phyloP scores from a whole-genome alignment of 2,888 invertebrate species.

The Catotricha subobsoleta region DNA sequence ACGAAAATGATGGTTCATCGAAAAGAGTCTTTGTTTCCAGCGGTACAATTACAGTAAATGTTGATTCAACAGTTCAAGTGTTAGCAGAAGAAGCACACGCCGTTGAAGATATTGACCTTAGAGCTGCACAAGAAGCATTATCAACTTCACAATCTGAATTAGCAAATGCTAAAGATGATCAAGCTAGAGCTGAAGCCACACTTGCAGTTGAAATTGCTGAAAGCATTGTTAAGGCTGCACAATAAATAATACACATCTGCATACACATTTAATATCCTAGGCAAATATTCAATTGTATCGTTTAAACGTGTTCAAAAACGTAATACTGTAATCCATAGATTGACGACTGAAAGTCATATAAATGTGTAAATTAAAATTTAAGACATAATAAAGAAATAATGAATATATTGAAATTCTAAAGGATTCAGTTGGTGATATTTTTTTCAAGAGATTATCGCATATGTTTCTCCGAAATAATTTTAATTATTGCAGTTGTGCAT shows the following conservation, averaged over 20 bases:
- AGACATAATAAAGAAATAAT: too few species aligned
- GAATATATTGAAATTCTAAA: too few species aligned
- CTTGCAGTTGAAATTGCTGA: conserved; percentile 91
- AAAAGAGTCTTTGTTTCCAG: conserved; percentile 91
- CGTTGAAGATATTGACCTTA: conserved; percentile 60
- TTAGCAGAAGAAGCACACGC: conserved; percentile 91
- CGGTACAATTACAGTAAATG: conserved; percentile 88
- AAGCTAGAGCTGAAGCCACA: conserved; percentile 75
- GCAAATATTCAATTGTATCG: too few species aligned
- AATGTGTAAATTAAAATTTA: too few species aligned
- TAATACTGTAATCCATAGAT: too few species aligned
- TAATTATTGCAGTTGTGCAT: too few species aligned
- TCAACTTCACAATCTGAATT: conserved; percentile 68
- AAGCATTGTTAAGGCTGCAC: conserved; percentile 72
- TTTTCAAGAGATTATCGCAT: too few species aligned
- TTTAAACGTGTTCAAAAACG: too few species aligned
- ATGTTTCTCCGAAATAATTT: too few species aligned
- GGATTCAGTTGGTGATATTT: too few species aligned
- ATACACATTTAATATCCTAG: too few species aligned
- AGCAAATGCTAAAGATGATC: conserved; percentile 61
- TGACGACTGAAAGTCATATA: too few species aligned
- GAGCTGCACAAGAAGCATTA: conserved; percentile 66
- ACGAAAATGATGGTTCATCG: conserved; percentile 64
- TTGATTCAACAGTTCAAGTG: conserved; percentile 89
- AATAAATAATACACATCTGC: conserved; percentile 35